Percentiles rank a stretch among this genome's conserved stretches.
phyloP scores from a whole-genome alignment of 2,113 vertebrate genomes.

The Triplophysa dalaica region DNA sequence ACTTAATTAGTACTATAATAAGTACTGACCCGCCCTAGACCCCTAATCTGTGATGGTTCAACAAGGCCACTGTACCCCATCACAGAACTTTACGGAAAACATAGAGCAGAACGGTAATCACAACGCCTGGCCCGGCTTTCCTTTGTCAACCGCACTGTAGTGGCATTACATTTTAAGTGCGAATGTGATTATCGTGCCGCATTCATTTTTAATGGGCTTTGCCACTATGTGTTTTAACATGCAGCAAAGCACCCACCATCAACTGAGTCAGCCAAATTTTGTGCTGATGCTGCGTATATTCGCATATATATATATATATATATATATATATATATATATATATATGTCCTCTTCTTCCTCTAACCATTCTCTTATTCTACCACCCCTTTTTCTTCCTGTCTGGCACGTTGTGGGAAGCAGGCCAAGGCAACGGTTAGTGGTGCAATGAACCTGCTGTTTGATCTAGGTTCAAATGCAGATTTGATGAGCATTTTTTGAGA shows the following conservation, averaged over 20 bases:
- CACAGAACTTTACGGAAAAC: conserved; percentile 54
- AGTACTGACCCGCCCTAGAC: conserved; percentile 52
- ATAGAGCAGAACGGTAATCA: conserved; percentile 63
- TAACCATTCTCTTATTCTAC: conserved; percentile 54
- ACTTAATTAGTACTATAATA: conserved; percentile 56
- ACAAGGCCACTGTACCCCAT: conserved; percentile 49
- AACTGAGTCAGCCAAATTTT: conserved; percentile 76
- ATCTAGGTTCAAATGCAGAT: conserved; percentile 14
- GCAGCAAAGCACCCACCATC: conserved; percentile 68
- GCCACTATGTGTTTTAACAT: conserved; percentile 81
- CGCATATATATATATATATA: conserved; percentile 52
- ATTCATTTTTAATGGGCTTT: conserved; percentile 85
- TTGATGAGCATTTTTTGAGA: conserved; percentile 21
- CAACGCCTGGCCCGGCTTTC: conserved; percentile 60
- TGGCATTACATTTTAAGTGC: conserved; percentile 81
- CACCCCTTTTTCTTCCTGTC: conserved; percentile 39
- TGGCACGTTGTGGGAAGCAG: conserved; percentile 50
- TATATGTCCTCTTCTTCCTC: conserved; percentile 61
- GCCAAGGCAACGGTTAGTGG: conserved; percentile 59
- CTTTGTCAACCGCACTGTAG: conserved; percentile 69
- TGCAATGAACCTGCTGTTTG: conserved; percentile 36
- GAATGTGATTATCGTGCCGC: conserved; percentile 80
- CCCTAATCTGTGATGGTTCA: conserved; percentile 53
- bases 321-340: conserved; percentile 54
- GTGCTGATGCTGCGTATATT: conserved; percentile 77